Conservation (phyloP, 2,888 invertebrate genomes). For the Aphrophora alni region DNA sequence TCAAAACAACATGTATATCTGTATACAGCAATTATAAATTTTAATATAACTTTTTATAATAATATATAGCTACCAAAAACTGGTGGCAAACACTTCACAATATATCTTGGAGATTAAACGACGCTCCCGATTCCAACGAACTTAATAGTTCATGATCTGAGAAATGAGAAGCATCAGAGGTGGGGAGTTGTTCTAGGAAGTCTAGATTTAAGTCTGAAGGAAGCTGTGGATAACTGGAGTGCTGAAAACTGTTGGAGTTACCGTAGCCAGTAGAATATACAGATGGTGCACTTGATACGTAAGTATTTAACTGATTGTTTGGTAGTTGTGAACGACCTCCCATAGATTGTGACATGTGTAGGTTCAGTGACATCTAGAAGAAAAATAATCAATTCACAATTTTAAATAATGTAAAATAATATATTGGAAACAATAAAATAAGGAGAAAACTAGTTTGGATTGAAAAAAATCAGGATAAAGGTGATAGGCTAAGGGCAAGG, state of each 20-base stretch:
- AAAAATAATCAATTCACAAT: too few species aligned
- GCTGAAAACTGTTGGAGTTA: background rate
- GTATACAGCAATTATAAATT: background rate
- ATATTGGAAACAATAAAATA: too few species aligned
- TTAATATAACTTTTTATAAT: background rate
- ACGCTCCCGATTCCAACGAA: constrained; percentile 78
- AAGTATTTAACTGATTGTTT: background rate
- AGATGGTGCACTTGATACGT: background rate
- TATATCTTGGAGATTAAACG: constrained; percentile 72
- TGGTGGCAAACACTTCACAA: constrained; percentile 55
- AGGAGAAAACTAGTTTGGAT: too few species aligned
- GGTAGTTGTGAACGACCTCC: constrained; percentile 12
- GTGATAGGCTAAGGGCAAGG: too few species aligned
- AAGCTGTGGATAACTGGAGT: constrained; percentile 58
- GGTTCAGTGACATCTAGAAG: constrained; percentile 42
- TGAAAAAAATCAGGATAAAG: too few species aligned
- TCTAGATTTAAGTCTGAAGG: constrained; percentile 57
- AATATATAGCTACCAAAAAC: background rate
- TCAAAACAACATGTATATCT: background rate
- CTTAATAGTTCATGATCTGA: constrained; percentile 74
- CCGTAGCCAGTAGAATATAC: background rate
- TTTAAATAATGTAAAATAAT: too few species aligned
- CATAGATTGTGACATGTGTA: constrained; percentile 44
- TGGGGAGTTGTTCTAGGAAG: constrained; percentile 69
- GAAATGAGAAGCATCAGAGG: constrained; percentile 73